phyloP scores from a whole-genome alignment of 1,140 invertebrate species.

The Varroa destructor region DNA sequence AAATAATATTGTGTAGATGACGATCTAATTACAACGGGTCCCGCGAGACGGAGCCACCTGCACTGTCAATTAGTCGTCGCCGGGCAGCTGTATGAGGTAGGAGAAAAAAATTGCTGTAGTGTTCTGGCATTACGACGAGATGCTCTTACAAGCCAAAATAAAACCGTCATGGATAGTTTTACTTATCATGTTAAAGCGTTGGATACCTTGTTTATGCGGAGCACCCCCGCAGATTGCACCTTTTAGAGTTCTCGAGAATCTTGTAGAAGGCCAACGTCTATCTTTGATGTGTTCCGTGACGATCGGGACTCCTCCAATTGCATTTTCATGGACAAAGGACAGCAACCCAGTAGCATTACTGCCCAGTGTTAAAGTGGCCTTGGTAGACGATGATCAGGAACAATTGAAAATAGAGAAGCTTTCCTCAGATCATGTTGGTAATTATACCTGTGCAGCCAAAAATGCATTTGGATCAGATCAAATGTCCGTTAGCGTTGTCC shows the following conservation, averaged over 20 bases:
- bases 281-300: slow-evolving; percentile 16
- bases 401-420: slow-evolving; percentile 40
- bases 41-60: too few species aligned
- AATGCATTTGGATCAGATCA: slow-evolving; percentile 52
- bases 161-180: too few species aligned
- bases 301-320: neutral
- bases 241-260: slow-evolving; percentile 17
- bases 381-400: slow-evolving; percentile 29
- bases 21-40: too few species aligned
- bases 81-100: too few species aligned
- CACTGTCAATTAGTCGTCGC: too few species aligned
- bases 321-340: slow-evolving; percentile 6
- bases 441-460: slow-evolving; percentile 59
- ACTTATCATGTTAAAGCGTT: too few species aligned
- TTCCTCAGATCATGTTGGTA: slow-evolving; percentile 49
- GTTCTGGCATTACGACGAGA: too few species aligned
- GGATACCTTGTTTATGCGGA: neutral
- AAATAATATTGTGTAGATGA: too few species aligned
- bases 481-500: slow-evolving; percentile 9
- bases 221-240: slow-evolving; percentile 22
- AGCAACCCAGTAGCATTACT: slow-evolving; percentile 6
- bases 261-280: neutral
- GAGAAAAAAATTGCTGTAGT: too few species aligned
- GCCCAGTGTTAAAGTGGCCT: neutral
- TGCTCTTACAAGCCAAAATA: too few species aligned